A percentile compares a stretch with the other conserved stretches of the same genome.
phyloP scores from a whole-genome alignment of 2,888 invertebrate genomes.

The Papilio elwesi region DNA sequence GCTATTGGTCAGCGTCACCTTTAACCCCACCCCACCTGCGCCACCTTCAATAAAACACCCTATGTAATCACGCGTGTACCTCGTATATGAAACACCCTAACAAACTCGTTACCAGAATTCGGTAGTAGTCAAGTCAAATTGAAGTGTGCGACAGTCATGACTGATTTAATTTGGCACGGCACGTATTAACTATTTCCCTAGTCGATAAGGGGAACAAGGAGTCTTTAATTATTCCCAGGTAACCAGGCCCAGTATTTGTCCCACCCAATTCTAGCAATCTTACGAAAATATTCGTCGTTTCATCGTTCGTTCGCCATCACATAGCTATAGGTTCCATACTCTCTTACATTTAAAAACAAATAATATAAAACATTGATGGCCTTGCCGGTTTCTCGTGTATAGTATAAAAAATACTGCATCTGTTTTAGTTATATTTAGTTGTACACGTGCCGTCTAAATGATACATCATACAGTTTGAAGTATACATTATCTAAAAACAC shows the following conservation, averaged over 20 bases:
- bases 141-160: too few relatives aligned
- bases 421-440: slow-evolving; percentile 27
- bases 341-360: too few relatives aligned
- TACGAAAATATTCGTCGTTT: too few relatives aligned
- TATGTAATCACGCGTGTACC: slow-evolving; percentile 39
- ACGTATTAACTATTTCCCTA: too few relatives aligned
- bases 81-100: slow-evolving; percentile 34
- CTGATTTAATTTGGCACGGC: too few relatives aligned
- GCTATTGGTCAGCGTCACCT: slow-evolving; percentile 75
- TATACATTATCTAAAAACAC: slow-evolving; percentile 29
- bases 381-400: background rate
- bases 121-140: background rate
- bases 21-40: slow-evolving; percentile 76
- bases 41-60: slow-evolving; percentile 45
- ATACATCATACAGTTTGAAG: slow-evolving; percentile 24
- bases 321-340: too few relatives aligned
- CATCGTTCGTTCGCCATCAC: too few relatives aligned
- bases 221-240: too few relatives aligned
- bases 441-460: slow-evolving; percentile 17
- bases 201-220: too few relatives aligned
- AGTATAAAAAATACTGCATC: background rate
- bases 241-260: too few relatives aligned
- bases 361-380: background rate
- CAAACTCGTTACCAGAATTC: background rate
- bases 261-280: too few relatives aligned